phyloP scores from a whole-genome alignment of 2,113 vertebrate genomes.

The Prunella fulvescens region DNA sequence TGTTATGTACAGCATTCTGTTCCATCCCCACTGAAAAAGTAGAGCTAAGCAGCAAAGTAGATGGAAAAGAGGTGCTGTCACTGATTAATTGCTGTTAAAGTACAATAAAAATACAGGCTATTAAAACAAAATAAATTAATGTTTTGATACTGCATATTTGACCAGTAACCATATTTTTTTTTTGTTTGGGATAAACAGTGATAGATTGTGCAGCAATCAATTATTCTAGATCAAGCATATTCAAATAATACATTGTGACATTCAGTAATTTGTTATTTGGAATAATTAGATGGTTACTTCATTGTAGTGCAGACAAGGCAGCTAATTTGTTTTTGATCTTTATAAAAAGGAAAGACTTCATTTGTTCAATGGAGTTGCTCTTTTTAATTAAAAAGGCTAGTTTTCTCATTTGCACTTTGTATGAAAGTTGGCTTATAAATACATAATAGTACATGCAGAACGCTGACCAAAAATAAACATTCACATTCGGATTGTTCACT shows the following conservation, averaged over 20 bases:
- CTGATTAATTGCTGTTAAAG: slow-evolving; percentile 68
- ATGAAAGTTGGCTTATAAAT: slow-evolving; percentile 60
- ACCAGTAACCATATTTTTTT: slow-evolving; percentile 50
- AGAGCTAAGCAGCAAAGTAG: slow-evolving; percentile 37
- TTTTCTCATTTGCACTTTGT: slow-evolving; percentile 66
- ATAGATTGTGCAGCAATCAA: slow-evolving; percentile 64
- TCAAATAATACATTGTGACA: slow-evolving; percentile 67
- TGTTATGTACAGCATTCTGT: slow-evolving; percentile 27
- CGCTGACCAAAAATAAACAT: slow-evolving; percentile 46
- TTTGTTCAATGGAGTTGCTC: slow-evolving; percentile 66
- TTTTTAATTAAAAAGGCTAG: slow-evolving; percentile 69
- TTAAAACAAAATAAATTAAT: slow-evolving; percentile 69
- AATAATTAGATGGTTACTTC: slow-evolving; percentile 73
- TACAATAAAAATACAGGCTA: slow-evolving; percentile 62
- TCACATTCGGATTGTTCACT: slow-evolving; percentile 58
- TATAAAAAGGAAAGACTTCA: slow-evolving; percentile 68
- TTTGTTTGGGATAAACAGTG: slow-evolving; percentile 58
- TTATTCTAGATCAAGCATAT: slow-evolving; percentile 71
- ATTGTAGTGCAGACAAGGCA: slow-evolving; percentile 63
- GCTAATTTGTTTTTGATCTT: slow-evolving; percentile 71
- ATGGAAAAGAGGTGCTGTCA: slow-evolving; percentile 57
- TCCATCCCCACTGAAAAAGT: slow-evolving; percentile 10
- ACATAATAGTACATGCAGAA: slow-evolving; percentile 35
- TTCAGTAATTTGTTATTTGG: slow-evolving; percentile 71
- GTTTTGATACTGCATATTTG: slow-evolving; percentile 60